Base-by-base conservation (phyloP, 1,140 invertebrate genomes). In the Radopholus similis region DNA sequence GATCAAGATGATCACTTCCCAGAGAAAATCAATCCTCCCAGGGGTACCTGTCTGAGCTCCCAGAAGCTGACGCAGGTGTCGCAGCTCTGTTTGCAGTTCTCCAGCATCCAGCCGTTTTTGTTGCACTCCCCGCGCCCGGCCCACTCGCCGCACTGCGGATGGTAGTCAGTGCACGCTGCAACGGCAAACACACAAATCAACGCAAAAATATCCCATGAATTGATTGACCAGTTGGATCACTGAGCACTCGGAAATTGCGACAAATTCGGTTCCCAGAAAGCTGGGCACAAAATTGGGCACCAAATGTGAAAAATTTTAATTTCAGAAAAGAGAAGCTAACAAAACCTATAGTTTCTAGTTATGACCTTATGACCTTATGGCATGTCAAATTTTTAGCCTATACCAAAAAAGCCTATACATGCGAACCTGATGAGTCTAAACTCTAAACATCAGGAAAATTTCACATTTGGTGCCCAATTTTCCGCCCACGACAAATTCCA, bases 41-140 rank as follows among this genome's bases (percentile, higher is more conserved):
- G n/a, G n/a, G n/a, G n/a, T n/a, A 70, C 47, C 59, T 70, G 70
- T 35, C 68, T 32, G 15, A 70, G 68, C 42, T 70, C 70, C 32
- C 55, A 44, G 21, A 37, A 37, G 30, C 47, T 67, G 3, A 70
- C 40, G 42, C 68, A 70, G 30, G 69, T 71, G 23, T 62, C 37
- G 59, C 68, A 70, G 21, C 66, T 68, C 23, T 15, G 35, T 62
- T 62, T 57, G 30, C 69, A 71, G 51, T 71, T 71, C 56, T 76
- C 71, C n/a, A 76, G 37, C 73, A 76, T 73, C 71, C 71, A 73
- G 13, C 40, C 47, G 40, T 73, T 73, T 26, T 68, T 69, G 4
- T 30, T 23, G 54, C 71, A 73, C 70, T 73, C 71, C 28, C 71
- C 71, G 26, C 37, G 53, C 5, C 9, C 18, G 15, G 64, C 42